Evolutionary conservation across 1,140 invertebrate species (phyloP), one percentile per base, ranked within the genome.

Genomic region (Orius laevigatus): DNA sequence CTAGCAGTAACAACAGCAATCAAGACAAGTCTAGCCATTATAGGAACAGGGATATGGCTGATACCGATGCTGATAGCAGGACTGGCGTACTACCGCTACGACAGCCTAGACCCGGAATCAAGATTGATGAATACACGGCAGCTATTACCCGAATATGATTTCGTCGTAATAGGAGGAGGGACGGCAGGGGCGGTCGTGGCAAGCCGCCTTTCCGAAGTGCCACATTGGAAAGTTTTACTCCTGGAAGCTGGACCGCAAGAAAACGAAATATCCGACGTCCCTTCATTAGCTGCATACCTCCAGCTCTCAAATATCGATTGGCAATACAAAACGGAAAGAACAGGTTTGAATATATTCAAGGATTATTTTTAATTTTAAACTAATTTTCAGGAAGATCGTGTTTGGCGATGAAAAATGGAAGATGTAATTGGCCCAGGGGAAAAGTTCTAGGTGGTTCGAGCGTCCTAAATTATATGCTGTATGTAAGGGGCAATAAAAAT

Each of bases 391-490:
- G 59, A 14, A 47, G 53, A 46, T 55, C 58, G 15, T 60, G 58
- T 38, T 46, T 59, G n/a, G 57, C 53, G 12, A 54, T 59, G 48
- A 56, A 58, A n/a, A 76, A 77, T 41, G 74, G 75, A 38, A 69
- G 79, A 32, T 88, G 84, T 62, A 86, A 83, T 57, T 88, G 83
- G 84, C 82, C 85, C 0, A 63, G 83, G 34, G 84, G 84, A 9
- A 88, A 85, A 59, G 81, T 87, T 0, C 65, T 90, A 0, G 92
- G 91, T 1, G 92, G 92, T 1, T 89, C 84, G 1, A 86, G 82
- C 39, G 85, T 88, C 0, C 67, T 96, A 0, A 96, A 97, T 61
- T 94, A 93, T 56, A 94, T 97, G 92, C 73, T 94, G 0, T 96
- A 96, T 62, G 86, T 92, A 0, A 67, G 91, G 53, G 92, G 82